Evolutionary conservation across 2,113 vertebrate species (phyloP).

Genomic region (Sapajus apella): DNA sequence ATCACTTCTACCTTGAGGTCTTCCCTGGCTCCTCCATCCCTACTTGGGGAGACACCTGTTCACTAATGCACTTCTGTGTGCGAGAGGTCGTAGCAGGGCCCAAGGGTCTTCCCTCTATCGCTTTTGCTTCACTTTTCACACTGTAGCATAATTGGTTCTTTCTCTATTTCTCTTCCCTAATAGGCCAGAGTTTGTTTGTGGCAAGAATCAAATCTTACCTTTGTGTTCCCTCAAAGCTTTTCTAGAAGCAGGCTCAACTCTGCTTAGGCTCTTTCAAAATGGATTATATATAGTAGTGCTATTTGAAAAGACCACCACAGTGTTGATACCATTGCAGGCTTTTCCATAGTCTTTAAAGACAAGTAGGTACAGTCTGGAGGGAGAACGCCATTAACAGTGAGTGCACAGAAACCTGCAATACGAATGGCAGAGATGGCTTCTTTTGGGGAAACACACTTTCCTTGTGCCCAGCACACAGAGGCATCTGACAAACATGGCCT

Average conservation of each 20-base stretch:
- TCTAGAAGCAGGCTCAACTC: neutral
- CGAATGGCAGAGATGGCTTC: neutral
- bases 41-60: neutral
- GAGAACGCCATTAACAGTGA: fast-evolving
- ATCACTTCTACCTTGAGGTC: neutral
- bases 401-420: no score
- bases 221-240: conserved; percentile 3
- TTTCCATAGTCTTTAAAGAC: neutral
- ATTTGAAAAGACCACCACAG: neutral
- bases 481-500: neutral
- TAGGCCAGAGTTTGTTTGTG: conserved; percentile 23
- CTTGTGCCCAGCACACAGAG: neutral
- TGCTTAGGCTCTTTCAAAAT: neutral
- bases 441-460: neutral
- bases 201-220: conserved; percentile 17
- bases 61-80: no score
- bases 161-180: neutral
- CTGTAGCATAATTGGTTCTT: neutral
- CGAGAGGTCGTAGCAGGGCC: neutral
- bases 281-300: neutral
- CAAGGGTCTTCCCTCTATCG: neutral
- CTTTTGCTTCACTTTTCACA: neutral
- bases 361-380: neutral
- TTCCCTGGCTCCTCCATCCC: neutral
- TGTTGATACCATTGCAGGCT: fast-evolving